These are phyloP conservation scores for Rhogogaster chlorosoma DNA, from an alignment of 2,888 invertebrate genomes.

Conservation along the genomic window DNA sequence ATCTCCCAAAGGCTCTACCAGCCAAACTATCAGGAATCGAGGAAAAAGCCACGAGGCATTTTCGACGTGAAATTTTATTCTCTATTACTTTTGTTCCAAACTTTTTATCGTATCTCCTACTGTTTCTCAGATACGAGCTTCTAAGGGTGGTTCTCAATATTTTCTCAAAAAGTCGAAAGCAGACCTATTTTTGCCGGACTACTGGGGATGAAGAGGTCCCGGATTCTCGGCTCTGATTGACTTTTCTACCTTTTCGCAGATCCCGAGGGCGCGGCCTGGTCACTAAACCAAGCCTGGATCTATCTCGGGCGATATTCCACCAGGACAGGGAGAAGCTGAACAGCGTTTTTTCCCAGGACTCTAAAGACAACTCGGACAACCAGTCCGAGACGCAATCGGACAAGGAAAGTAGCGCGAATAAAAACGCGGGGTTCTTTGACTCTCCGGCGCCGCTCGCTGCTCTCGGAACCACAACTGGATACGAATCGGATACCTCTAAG, in stretches of 20 bases:
- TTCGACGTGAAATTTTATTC: too few species aligned
- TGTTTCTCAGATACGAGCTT: too few species aligned
- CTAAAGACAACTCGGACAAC: slow-evolving; percentile 67
- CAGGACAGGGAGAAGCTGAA: slow-evolving; percentile 67
- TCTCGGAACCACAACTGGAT: slow-evolving; percentile 65
- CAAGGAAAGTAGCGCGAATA: slow-evolving; percentile 68
- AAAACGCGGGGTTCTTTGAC: slow-evolving; percentile 63
- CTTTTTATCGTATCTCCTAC: too few species aligned
- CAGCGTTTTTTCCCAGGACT: slow-evolving; percentile 52
- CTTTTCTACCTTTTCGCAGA: slow-evolving; percentile 58
- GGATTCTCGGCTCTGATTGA: background rate
- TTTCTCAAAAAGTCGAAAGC: too few species aligned
- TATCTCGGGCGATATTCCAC: slow-evolving; percentile 63
- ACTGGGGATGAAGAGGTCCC: background rate
- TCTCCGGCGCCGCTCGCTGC: slow-evolving; percentile 65
- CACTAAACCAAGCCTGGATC: slow-evolving; percentile 70
- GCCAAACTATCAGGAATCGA: too few species aligned
- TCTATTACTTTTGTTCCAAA: too few species aligned
- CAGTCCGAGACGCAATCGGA: slow-evolving; percentile 72
- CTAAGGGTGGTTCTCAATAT: too few species aligned
- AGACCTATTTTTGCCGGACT: too few species aligned
- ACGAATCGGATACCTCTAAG: slow-evolving; percentile 78
- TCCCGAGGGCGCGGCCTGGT: slow-evolving; percentile 75
- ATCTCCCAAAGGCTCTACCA: too few species aligned
- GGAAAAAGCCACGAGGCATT: too few species aligned